Evolutionary conservation across 1,140 invertebrate species (phyloP), one percentile per base, ranked within the genome.

Genomic region (Listronotus oregonensis): DNA sequence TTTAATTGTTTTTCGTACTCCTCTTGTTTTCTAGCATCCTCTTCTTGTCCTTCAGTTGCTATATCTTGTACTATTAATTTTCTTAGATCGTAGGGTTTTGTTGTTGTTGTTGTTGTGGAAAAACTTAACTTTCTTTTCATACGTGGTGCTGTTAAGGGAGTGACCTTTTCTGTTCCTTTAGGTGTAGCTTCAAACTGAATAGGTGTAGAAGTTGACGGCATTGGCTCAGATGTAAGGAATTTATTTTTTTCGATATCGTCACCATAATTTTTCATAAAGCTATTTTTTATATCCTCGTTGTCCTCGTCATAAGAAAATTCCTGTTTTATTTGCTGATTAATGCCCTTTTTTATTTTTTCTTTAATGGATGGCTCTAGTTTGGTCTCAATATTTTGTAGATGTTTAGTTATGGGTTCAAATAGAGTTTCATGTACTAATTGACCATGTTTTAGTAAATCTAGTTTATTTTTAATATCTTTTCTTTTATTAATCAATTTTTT

Each of bases 111-210:
- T n/a, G n/a, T n/a, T n/a, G n/a, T 7, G 43, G 43, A 46, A 46
- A 46, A 46, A 11, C n/a, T 11, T 46, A 46, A 18, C n/a, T 46
- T 46, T 46, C 43, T 46, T 18, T 46, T 46, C 43, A 46, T 46
- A 8, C 43, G 10, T 11, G 43, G 14, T 46, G 17, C 43, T 8
- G 7, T n/a, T 14, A 46, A 11, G n/a, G 43, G 17, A 7, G 17
- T 46, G 7, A 9, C 14, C 8, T n/a, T n/a, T 46, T 18, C 12
- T 14, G 14, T 8, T 46, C n/a, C 43, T 46, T 8, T 18, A 17
- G 43, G 14, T 46, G 17, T 18, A 17, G 6, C 43, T 46, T 27
- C 21, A 27, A 27, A 27, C 21, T 27, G 21, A 27, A 8, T 46
- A 8, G 10, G 10, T 8, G 43, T 46, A 11, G 34, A 37, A 37